Conservation (phyloP, 2,113 vertebrate genomes). For the Aphyosemion australe region DNA sequence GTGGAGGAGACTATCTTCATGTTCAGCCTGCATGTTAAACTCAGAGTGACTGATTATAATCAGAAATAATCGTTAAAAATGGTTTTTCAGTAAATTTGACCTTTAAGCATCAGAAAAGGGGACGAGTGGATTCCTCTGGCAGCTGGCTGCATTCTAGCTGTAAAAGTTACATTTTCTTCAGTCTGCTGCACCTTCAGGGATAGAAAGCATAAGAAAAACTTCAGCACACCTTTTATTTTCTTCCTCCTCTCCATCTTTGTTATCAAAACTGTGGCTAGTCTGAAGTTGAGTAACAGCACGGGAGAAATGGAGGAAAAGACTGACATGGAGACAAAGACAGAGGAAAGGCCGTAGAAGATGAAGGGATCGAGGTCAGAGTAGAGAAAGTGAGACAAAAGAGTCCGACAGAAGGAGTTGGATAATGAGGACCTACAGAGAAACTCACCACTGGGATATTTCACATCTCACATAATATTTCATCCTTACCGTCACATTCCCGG, state of each 20-base stretch:
- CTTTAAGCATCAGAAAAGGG: no score
- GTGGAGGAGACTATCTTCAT: no score
- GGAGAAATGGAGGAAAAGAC: constrained; percentile 7
- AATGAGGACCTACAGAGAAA: constrained; percentile 57
- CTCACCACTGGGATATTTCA: constrained; percentile 59
- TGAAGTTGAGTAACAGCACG: constrained; percentile 16
- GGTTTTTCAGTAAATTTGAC: no score
- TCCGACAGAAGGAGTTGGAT: constrained; percentile 38
- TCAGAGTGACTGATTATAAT: no score
- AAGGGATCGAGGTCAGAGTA: constrained; percentile 28
- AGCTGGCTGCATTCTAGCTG: no score
- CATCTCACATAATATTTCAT: constrained; percentile 65
- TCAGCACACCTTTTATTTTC: not conserved
- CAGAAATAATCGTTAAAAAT: no score
- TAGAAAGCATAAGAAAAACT: not conserved
- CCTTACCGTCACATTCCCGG: constrained; percentile 45
- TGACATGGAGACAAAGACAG: constrained; percentile 12
- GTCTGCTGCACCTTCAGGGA: constrained; percentile 1
- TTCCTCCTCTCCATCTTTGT: constrained; percentile 7
- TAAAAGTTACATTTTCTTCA: not conserved
- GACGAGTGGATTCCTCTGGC: no score
- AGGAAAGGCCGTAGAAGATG: constrained; percentile 38
- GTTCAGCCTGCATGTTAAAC: no score
- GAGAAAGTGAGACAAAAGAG: constrained; percentile 47
- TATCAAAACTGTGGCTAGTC: constrained; percentile 34